Evolutionary conservation across 2,113 vertebrate species (phyloP).

Genomic region (Balaeniceps rex): DNA sequence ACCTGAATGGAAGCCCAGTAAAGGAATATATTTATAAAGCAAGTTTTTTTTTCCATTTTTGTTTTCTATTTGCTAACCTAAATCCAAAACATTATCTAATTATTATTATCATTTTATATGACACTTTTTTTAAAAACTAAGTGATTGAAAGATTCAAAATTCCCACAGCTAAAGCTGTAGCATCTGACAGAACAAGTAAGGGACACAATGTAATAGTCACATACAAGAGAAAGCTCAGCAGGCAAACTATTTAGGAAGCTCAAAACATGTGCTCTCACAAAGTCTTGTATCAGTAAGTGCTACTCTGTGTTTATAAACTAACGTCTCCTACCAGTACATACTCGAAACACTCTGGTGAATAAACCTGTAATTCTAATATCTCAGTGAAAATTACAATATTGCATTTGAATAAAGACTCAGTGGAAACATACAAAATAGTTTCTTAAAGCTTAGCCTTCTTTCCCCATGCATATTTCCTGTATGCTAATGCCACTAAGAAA

Average conservation of each 20-base stretch:
- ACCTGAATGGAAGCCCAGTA: conserved; percentile 71
- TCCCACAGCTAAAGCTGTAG: not conserved
- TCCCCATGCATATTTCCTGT: not conserved
- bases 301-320: not conserved
- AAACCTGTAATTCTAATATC: not conserved
- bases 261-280: not conserved
- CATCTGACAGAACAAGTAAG: not conserved
- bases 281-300: not conserved
- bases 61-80: not conserved
- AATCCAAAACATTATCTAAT: not conserved
- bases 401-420: not conserved
- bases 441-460: not conserved
- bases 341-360: not conserved
- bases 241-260: not conserved
- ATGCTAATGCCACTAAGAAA: not conserved
- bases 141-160: not conserved
- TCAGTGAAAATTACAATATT: not conserved
- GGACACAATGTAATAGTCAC: not conserved
- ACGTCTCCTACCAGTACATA: not conserved
- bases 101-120: not conserved
- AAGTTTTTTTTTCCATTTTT: not conserved
- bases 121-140: not conserved
- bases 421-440: not conserved
- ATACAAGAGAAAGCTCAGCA: not conserved
- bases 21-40: conserved; percentile 55